These are phyloP conservation scores for Yponomeuta plumbellus DNA, from an alignment of 2,888 invertebrate species.

Conservation along the genomic window DNA sequence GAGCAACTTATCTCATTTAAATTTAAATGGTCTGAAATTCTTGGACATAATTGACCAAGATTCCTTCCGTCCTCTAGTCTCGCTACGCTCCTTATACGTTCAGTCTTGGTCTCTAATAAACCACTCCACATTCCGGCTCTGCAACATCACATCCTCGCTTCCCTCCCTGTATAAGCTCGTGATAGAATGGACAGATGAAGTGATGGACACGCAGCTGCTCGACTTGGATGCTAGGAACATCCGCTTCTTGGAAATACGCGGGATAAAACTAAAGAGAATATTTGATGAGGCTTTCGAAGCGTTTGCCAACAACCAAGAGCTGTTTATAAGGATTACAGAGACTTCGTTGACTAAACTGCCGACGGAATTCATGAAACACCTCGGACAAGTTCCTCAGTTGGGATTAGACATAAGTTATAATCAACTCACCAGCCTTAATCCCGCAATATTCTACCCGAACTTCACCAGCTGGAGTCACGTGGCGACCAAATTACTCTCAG, in stretches of 20 bases:
- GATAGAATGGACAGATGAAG: conserved; percentile 84
- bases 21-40: conserved; percentile 83
- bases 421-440: conserved; percentile 85
- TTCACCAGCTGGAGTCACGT: conserved; percentile 91
- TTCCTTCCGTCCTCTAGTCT: conserved; percentile 82
- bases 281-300: conserved; percentile 86
- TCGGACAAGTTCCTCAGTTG: conserved; percentile 87
- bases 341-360: conserved; percentile 89
- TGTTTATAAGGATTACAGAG: conserved; percentile 84
- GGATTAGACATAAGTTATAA: conserved; percentile 90
- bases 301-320: conserved; percentile 84
- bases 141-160: conserved; percentile 82
- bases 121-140: conserved; percentile 80
- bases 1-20: conserved; percentile 83
- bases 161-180: conserved; percentile 85
- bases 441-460: conserved; percentile 91
- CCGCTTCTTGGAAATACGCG: conserved; percentile 87
- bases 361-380: conserved; percentile 84
- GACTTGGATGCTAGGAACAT: conserved; percentile 87
- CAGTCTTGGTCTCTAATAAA: conserved; percentile 87
- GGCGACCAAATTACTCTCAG: conserved; percentile 89
- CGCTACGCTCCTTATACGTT: conserved; percentile 81
- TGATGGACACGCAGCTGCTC: conserved; percentile 84
- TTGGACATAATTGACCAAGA: conserved; percentile 85
- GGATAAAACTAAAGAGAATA: conserved; percentile 82